Conservation (phyloP, 2,113 vertebrate species). For the Solea solea region DNA sequence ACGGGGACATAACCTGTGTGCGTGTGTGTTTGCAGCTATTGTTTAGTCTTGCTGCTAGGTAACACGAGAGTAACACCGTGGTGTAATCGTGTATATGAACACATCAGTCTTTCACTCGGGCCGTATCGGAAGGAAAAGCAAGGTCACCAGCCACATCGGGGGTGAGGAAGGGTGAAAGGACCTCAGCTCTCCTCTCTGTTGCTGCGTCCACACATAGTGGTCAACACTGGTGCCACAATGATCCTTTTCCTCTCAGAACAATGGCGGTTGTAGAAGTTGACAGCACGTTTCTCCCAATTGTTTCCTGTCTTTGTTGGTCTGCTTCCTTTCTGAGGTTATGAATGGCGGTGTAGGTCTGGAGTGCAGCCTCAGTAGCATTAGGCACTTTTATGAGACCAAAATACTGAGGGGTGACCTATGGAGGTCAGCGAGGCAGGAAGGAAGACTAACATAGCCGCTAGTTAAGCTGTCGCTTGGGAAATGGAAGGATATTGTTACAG, state of each 20-base stretch:
- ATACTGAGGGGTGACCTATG: slow-evolving; percentile 47
- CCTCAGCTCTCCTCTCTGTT: slow-evolving; percentile 13
- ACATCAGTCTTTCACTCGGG: slow-evolving; percentile 58
- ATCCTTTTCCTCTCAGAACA: slow-evolving; percentile 61
- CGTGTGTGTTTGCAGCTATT: slow-evolving; percentile 50
- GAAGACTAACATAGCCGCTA: slow-evolving; percentile 47
- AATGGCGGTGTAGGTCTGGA: slow-evolving; percentile 52
- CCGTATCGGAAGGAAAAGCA: slow-evolving; percentile 56
- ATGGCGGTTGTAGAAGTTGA: slow-evolving; percentile 63
- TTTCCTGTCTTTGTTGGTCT: slow-evolving; percentile 79
- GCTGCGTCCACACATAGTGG: slow-evolving; percentile 34
- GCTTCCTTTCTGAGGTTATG: slow-evolving; percentile 71
- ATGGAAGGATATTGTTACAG: slow-evolving; percentile 42
- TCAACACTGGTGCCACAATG: slow-evolving; percentile 61
- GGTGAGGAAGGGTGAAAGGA: slow-evolving; percentile 24
- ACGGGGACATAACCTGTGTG: slow-evolving; percentile 34
- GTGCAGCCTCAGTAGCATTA: slow-evolving; percentile 14
- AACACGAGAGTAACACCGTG: slow-evolving; percentile 60
- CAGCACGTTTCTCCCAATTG: slow-evolving; percentile 69
- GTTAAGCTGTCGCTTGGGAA: slow-evolving; percentile 40
- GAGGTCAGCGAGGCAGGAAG: slow-evolving; percentile 59
- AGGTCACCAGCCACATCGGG: slow-evolving; percentile 36
- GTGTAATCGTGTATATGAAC: slow-evolving; percentile 64
- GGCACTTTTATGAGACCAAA: slow-evolving; percentile 67
- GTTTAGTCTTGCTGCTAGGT: slow-evolving; percentile 75